A percentile compares a stretch with the other conserved stretches of the same genome.
Conservation (phyloP, 2,113 vertebrate genomes). For the Dipodomys stephensi region DNA sequence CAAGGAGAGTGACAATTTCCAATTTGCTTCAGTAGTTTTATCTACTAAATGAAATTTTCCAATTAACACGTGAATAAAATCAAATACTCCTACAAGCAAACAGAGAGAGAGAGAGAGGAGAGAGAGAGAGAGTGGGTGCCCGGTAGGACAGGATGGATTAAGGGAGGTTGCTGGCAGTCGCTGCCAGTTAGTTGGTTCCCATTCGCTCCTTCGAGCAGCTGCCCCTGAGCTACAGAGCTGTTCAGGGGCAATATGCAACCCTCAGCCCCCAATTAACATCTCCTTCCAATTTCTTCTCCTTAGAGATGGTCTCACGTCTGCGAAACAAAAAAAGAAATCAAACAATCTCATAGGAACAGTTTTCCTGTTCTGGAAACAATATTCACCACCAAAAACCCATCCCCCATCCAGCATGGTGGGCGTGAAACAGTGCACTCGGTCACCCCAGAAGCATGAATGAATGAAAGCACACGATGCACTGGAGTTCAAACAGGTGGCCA, state of each 20-base stretch:
- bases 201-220: background rate
- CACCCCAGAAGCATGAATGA: background rate
- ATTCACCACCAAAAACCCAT: background rate
- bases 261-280: slow-evolving; percentile 16
- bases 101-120: background rate
- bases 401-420: background rate
- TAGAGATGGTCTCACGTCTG: background rate
- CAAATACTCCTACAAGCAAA: background rate
- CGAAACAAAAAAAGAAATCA: background rate
- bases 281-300: background rate
- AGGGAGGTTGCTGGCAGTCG: no score
- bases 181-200: no score
- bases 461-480: background rate
- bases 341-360: background rate
- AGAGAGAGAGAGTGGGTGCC: background rate
- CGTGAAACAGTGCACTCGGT: background rate
- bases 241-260: background rate
- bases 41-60: slow-evolving; percentile 26
- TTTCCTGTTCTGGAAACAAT: slow-evolving; percentile 34
- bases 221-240: background rate
- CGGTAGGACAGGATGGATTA: no score
- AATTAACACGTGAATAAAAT: background rate
- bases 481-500: background rate
- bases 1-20: slow-evolving; percentile 30
- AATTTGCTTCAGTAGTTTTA: slow-evolving; percentile 9